Conservation (phyloP, 2,888 invertebrate genomes). For the Acheta domesticus region DNA sequence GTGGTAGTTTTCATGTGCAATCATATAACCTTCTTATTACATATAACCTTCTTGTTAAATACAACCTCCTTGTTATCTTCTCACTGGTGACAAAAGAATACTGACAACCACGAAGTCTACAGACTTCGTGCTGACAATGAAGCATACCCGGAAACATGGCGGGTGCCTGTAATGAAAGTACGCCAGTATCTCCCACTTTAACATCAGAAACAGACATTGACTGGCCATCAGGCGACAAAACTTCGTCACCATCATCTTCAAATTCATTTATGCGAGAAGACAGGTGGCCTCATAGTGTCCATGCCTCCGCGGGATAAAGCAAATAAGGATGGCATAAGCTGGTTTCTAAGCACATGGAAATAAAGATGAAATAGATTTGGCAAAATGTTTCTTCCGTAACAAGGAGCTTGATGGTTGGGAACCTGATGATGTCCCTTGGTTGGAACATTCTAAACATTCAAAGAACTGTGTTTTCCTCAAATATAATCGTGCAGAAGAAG, state of each 20-base stretch:
- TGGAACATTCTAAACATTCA: background rate
- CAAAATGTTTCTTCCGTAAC: slow-evolving; percentile 75
- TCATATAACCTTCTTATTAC: too few species aligned
- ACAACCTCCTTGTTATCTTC: background rate
- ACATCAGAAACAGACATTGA: slow-evolving; percentile 31
- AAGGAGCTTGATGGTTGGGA: slow-evolving; percentile 90
- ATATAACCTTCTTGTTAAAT: too few species aligned
- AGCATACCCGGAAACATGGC: slow-evolving; percentile 43
- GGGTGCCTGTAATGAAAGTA: slow-evolving; percentile 44
- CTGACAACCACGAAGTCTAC: too few species aligned
- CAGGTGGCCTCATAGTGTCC: slow-evolving; percentile 46
- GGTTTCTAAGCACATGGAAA: slow-evolving; percentile 75
- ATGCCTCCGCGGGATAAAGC: slow-evolving; percentile 24
- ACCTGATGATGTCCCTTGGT: slow-evolving; percentile 72
- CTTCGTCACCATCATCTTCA: slow-evolving; percentile 55
- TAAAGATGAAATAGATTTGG: slow-evolving; percentile 67
- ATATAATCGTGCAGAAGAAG: background rate
- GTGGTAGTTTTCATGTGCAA: too few species aligned
- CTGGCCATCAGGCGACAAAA: slow-evolving; percentile 44
- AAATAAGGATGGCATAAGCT: slow-evolving; percentile 68
- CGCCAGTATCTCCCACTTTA: slow-evolving; percentile 48
- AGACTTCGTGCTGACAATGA: too few species aligned
- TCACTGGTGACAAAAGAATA: background rate
- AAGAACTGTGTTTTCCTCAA: background rate
- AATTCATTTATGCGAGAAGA: slow-evolving; percentile 55